Evolutionary conservation across 2,888 invertebrate species (phyloP), one percentile per base, ranked within the genome.

Genomic region (Petrolisthes manimaculis): DNA sequence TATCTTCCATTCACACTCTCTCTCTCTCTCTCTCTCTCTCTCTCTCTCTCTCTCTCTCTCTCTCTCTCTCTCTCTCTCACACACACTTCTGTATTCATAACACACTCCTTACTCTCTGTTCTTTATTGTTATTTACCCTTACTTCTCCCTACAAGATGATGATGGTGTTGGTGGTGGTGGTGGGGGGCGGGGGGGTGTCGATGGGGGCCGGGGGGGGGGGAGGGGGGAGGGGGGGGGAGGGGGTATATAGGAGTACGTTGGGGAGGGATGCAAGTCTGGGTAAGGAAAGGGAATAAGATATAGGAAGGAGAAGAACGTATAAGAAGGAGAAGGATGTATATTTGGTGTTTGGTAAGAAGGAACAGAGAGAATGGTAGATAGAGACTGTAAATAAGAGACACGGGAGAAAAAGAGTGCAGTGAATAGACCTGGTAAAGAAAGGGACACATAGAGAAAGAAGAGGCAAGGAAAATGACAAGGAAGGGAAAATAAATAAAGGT

Each of bases 51-150:
- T 37, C 37, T n/a, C 74, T 21, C 53, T 18, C 78, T 67, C 67
- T n/a, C 78, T 54, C 53, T 78, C 51, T 78, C 54, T 78, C 78
- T 54, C 78, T 78, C 78, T 78, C 18, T 78, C 54, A 78, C 78
- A 54, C 78, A 53, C 51, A 37, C 37, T 37, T 37, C 37, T 37
- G 37, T 37, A 37, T 37, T 37, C 37, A 37, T 37, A 37, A 37
- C 37, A 37, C 37, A 37, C 37, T 37, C 37, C 37, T 37, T 37
- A 37, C 37, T 37, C 37, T 37, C 37, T 37, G 37, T 37, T 37
- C 37, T 37, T 37, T 37, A 37, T 37, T 37, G 37, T 37, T 37
- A 37, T 37, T 37, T 37, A 37, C 37, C 37, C 37, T 37, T 37
- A 37, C 37, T 37, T 37, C 37, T 37, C 37, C 37, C 37, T 37